Evolutionary conservation across 30 jellyfish, hydroid and myxozoan genomes (phyloP).

Genomic region (Hydra vulgaris): DNA sequence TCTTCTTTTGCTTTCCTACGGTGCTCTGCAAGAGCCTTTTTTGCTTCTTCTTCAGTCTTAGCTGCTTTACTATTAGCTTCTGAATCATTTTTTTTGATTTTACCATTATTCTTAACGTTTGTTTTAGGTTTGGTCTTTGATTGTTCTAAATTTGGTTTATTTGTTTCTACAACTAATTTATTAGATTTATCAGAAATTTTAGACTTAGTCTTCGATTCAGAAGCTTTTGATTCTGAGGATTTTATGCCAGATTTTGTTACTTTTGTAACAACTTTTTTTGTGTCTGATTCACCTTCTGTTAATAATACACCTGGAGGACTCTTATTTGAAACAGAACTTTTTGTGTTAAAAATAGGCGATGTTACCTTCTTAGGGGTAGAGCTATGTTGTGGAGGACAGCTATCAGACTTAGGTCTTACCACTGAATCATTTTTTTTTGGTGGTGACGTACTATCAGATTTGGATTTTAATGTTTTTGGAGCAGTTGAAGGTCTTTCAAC

Average conservation of each 20-base stretch:
- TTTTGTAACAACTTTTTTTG: background rate
- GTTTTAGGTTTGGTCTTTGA: background rate
- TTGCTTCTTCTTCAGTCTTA: conserved; percentile 35
- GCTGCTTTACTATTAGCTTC: conserved; percentile 14
- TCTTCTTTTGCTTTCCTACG: conserved; percentile 40
- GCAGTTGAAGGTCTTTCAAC: conserved; percentile 6
- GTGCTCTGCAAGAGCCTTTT: conserved; percentile 30
- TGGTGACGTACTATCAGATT: conserved; percentile 7
- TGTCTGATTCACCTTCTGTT: background rate
- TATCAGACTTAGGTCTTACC: background rate
- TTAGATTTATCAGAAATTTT: background rate
- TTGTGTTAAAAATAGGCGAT: background rate
- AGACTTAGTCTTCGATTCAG: background rate
- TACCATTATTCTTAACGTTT: background rate
- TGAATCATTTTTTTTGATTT: background rate
- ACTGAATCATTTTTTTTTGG: background rate
- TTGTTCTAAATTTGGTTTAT: background rate
- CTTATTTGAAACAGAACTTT: background rate
- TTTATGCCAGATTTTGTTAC: background rate
- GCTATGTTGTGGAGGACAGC: background rate
- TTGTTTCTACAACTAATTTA: background rate
- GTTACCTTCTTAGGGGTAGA: conserved; percentile 12
- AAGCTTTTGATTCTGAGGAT: background rate
- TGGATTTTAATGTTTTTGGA: conserved; percentile 3
- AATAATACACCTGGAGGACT: background rate